Evolutionary conservation across 2,888 invertebrate genomes (phyloP), one percentile per base, ranked within the genome.

Genomic region (Opisthograptis luteolata): DNA sequence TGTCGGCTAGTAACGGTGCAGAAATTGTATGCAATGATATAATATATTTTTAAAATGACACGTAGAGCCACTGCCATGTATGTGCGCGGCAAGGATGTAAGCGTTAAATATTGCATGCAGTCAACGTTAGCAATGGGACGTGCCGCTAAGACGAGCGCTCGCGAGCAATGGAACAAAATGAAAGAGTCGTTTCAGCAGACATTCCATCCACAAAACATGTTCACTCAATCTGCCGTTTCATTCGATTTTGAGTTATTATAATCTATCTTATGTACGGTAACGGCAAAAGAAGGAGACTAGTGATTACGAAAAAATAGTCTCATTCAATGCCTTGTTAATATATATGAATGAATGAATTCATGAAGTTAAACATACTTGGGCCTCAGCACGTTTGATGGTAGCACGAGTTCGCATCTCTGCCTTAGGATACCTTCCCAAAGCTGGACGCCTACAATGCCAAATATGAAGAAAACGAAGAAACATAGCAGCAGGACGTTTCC

Each of bases 391-490:
- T 94, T 93, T 48, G 93, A 92, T 53, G 95, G 94, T 59, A 95
- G 90, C 58, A 94, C 93, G 53, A 97, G 92, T 80, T 96, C 97
- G 84, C 99, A 99, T 49, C 99, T 94, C 83, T 99, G 98, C 62
- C 99, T 92, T 43, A 99, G 92, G 56, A 99, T 96, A 35, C 99
- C 99, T 83, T 99, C 97, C 99, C 99, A 99, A 40, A 99, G 93
- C 85, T 99, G 99, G 27, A 99, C 99, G 12, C 99, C 99, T 68
- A 99, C 97, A 79, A 99, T 99, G 64, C 99, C 99, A 80, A 99
- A 99, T 83, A 99, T 99, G 93, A 99, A 99, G 94, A 99, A 99
- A 53, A 99, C 99, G 92, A 99, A 99, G 93, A 99, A 99, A 90
- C 99, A 99, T 60, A 99, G 92, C 63, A 99, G 93, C 63, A 99